phyloP scores from a whole-genome alignment of 2,113 vertebrate species.

The Cettia cetti region DNA sequence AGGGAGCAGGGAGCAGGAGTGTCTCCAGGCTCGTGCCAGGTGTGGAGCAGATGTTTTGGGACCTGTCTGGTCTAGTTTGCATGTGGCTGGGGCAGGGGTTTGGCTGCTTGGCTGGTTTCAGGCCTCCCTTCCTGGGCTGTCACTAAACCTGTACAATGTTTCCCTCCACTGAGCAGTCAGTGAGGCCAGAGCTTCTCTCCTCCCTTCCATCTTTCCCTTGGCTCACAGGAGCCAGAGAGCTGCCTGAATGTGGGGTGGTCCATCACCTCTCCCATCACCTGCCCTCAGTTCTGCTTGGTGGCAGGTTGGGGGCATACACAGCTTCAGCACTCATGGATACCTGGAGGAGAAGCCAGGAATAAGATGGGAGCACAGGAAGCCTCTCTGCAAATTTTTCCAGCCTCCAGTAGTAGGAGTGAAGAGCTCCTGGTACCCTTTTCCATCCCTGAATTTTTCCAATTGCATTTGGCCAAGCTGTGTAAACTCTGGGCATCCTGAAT shows the following conservation, averaged over 20 bases:
- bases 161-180: neutral
- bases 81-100: neutral
- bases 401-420: neutral
- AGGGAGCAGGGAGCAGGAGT: neutral
- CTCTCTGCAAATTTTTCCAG: neutral
- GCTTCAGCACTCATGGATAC: neutral
- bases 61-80: neutral
- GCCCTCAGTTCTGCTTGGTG: neutral
- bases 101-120: neutral
- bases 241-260: neutral
- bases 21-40: neutral
- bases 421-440: neutral
- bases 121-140: neutral
- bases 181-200: neutral
- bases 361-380: fast-evolving
- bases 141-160: fast-evolving
- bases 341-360: neutral
- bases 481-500: neutral
- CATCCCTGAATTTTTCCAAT: neutral
- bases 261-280: neutral
- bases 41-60: slow-evolving; percentile 6
- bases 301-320: fast-evolving
- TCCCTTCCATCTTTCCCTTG: neutral
- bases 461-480: neutral
- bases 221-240: neutral